A percentile compares a stretch with the other conserved stretches of the same genome.
Evolutionary conservation across 2,888 invertebrate genomes (phyloP).

Genomic region (Tanypteryx hageni): DNA sequence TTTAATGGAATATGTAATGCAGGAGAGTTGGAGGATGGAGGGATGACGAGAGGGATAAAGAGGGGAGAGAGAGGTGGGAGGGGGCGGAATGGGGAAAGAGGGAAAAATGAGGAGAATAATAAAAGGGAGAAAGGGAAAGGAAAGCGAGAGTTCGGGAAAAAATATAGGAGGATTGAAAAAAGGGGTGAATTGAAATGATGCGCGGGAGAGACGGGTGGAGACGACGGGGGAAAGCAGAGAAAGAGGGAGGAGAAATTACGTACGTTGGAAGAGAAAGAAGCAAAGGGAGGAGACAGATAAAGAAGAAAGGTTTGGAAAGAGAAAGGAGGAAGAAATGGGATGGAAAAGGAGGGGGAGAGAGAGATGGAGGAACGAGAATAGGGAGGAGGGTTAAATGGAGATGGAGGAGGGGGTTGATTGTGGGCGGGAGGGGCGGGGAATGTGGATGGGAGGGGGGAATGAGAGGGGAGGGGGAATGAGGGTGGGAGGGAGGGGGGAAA

Average conservation of each 20-base stretch:
- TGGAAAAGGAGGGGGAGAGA: constrained; percentile 49
- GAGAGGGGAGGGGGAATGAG: background rate
- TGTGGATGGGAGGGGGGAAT: constrained; percentile 63
- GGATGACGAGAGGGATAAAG: constrained; percentile 64
- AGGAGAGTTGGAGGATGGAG: constrained; percentile 66
- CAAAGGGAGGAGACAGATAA: constrained; percentile 61
- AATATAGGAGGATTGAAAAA: constrained; percentile 46
- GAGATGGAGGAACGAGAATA: background rate
- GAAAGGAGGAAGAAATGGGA: constrained; percentile 66
- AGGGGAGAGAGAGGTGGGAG: constrained; percentile 27
- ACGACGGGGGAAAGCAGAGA: background rate
- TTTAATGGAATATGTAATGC: constrained; percentile 86
- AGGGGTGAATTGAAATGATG: constrained; percentile 32
- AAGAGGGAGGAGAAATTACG: constrained; percentile 30
- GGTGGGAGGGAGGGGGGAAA: constrained; percentile 67
- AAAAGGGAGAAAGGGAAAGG: constrained; percentile 68
- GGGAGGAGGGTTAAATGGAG: background rate
- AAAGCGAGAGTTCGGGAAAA: constrained; percentile 65
- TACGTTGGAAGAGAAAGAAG: constrained; percentile 62
- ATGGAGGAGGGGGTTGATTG: too few species aligned
- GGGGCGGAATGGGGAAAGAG: constrained; percentile 39
- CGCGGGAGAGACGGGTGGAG: constrained; percentile 15
- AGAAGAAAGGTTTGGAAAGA: constrained; percentile 62
- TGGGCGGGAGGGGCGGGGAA: too few species aligned
- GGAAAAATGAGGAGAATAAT: constrained; percentile 68